These are phyloP conservation scores for Palythoa grandis DNA, from an alignment of 92 coral and sea anemone species.

Conservation along the genomic window DNA sequence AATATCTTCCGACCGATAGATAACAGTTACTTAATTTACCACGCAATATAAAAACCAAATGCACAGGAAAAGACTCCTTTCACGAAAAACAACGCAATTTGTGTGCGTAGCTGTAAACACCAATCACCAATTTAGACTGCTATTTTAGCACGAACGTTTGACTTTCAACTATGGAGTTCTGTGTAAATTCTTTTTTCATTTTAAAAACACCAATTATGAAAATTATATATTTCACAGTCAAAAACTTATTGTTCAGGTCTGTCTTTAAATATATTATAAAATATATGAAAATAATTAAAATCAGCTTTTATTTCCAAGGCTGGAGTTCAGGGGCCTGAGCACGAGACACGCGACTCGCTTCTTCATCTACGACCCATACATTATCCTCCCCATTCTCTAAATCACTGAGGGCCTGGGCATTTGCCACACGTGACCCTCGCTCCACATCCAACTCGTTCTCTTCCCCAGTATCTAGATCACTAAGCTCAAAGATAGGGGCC, in stretches of 20 bases:
- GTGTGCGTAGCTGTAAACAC: no score
- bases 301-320: conserved; percentile 4
- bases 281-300: background rate
- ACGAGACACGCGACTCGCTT: conserved; percentile 2
- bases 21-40: no score
- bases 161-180: background rate
- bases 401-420: conserved; percentile 48
- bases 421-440: background rate
- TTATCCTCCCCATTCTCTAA: conserved; percentile 21
- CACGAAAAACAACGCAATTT: no score
- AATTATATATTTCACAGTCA: background rate
- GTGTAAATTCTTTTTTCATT: background rate
- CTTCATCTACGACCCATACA: background rate
- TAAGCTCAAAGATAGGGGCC: conserved; percentile 25
- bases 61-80: no score
- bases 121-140: no score
- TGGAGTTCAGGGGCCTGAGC: background rate
- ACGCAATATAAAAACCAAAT: no score
- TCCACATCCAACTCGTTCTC: background rate
- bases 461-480: conserved; percentile 42
- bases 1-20: no score
- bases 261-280: background rate
- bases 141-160: no score
- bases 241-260: background rate
- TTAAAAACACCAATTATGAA: background rate